These are phyloP conservation scores for Phyllostomus hastatus DNA, from an alignment of 2,113 vertebrate genomes.

Conservation along the genomic window DNA sequence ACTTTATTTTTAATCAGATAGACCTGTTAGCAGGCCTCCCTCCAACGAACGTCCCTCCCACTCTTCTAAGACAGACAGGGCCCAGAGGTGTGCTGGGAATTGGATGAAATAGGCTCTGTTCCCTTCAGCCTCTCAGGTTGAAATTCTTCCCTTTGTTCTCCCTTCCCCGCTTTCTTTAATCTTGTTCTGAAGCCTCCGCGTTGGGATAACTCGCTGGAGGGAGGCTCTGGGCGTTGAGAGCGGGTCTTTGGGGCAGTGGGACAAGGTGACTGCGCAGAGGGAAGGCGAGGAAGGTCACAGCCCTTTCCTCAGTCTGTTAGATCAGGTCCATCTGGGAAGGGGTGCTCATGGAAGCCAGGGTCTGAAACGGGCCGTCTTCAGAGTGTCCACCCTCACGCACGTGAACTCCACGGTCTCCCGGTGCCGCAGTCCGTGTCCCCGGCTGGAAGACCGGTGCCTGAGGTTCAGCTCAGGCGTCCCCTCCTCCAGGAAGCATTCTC, in stretches of 20 bases:
- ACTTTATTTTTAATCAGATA: neutral
- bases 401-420: too few species aligned
- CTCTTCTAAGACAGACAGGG: neutral
- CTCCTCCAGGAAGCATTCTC: neutral
- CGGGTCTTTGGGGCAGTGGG: neutral
- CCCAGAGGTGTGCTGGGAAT: neutral
- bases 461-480: neutral
- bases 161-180: neutral
- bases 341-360: neutral
- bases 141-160: neutral
- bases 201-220: neutral
- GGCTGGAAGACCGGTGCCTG: neutral
- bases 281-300: neutral
- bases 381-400: neutral
- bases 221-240: neutral
- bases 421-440: too few species aligned
- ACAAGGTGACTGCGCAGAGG: neutral
- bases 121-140: neutral
- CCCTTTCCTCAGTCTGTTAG: neutral
- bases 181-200: neutral
- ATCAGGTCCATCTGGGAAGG: neutral
- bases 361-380: neutral
- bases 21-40: neutral
- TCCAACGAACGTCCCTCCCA: neutral
- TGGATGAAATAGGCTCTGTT: neutral